A percentile compares a stretch with the other conserved stretches of the same genome.
phyloP scores from a whole-genome alignment of 2,888 invertebrate genomes.

The Acrobasis suavella region DNA sequence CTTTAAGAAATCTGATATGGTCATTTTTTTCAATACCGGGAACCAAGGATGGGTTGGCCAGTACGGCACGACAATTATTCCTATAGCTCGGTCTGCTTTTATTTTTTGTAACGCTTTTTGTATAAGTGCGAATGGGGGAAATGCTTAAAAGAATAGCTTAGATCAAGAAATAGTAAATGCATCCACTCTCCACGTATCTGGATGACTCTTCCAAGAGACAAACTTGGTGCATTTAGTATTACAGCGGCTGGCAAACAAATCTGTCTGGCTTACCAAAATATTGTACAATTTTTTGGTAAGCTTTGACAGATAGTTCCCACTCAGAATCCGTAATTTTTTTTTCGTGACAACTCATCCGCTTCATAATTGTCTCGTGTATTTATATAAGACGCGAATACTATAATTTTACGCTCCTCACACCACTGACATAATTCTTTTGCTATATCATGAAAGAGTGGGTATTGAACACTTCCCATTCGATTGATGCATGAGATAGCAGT shows the following conservation, averaged over 20 bases:
- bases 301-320: constrained; percentile 16
- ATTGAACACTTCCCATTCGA: constrained; percentile 24
- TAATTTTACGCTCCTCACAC: constrained; percentile 21
- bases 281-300: background rate
- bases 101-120: constrained; percentile 19
- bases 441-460: constrained; percentile 17
- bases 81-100: constrained; percentile 12
- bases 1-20: background rate
- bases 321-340: constrained; percentile 8
- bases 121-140: constrained; percentile 23
- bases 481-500: constrained; percentile 18
- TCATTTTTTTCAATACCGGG: background rate
- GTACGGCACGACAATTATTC: constrained; percentile 20
- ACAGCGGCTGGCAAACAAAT: constrained; percentile 18
- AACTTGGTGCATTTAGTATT: constrained; percentile 20
- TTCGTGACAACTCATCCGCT: constrained; percentile 14
- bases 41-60: constrained; percentile 21
- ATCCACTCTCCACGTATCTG: constrained; percentile 16
- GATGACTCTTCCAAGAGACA: constrained; percentile 20
- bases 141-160: no score
- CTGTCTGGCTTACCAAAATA: background rate
- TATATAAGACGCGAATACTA: background rate
- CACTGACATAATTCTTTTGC: constrained; percentile 23
- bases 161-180: constrained; percentile 23
- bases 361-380: background rate